Evolutionary conservation across 1,140 invertebrate species (phyloP), one percentile per base, ranked within the genome.

Genomic region (Euura saliciscinereae): DNA sequence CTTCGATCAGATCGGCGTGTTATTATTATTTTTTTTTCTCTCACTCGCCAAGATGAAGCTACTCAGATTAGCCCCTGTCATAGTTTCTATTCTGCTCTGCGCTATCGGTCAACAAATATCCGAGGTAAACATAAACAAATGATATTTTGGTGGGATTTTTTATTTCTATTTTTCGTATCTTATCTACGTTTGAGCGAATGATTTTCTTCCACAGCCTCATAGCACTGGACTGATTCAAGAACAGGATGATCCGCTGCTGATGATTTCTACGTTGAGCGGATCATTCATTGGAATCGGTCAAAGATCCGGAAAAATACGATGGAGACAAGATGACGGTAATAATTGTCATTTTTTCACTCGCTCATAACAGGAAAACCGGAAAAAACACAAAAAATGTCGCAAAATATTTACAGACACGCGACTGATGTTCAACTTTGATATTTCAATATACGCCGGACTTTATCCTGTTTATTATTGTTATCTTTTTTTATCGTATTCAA

Each of bases 251-350:
- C 87, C 92, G 74, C 87, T 94, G 68, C 85, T 99, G 70, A 90
- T 98, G 74, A 93, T 98, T 81, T 96, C 96, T 11, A 99, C 97
- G 4, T 89, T 99, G 70, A 96, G 96, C 85, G 98, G 98, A 69
- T 92, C 93, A 69, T 91, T 99, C 77, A 92, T 95, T 77, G 97
- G 95, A 44, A 89, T 99, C 44, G 94, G 95, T 80, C 93, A 94
- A 78, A 87, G 90, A 77, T 93, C 94, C 66, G 98, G 97, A 74
- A 90, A 93, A 84, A 91, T 96, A 78, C 90, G 93, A 79, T 99
- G 97, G 97, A 94, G 92, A 80, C 90, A 97, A 71, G 93, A 95
- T 88, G 96, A 98, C 90, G 95, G 94, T 95, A 91, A 88, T 77
- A 71, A 73, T 44, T 46, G 28, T 68, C 6, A 28, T 68, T 28